A percentile compares a stretch with the other conserved stretches of the same genome.
These are phyloP conservation scores for Sinohyriopsis cumingii DNA, from an alignment of 2,888 invertebrate species.

Conservation along the genomic window DNA sequence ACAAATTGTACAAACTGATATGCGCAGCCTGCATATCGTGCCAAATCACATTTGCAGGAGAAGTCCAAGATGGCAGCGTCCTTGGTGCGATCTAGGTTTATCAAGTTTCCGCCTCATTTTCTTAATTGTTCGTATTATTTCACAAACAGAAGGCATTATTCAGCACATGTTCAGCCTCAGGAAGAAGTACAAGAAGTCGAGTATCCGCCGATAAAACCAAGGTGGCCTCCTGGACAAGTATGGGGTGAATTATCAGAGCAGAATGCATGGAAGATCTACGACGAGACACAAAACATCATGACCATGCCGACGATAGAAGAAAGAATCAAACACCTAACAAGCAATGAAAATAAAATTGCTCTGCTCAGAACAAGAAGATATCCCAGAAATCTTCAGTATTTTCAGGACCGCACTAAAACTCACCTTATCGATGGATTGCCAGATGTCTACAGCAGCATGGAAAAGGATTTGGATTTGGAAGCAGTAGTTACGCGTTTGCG, in stretches of 20 bases:
- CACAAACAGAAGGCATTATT: slow-evolving; percentile 2
- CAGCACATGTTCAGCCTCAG: not conserved
- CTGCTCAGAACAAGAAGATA: not conserved
- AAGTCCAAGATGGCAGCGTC: slow-evolving; percentile 16
- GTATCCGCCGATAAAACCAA: slow-evolving; percentile 65
- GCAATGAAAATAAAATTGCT: slow-evolving; percentile 5
- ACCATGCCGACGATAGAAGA: slow-evolving; percentile 36
- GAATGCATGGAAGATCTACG: slow-evolving; percentile 61
- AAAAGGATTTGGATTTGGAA: no score
- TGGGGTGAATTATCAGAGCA: slow-evolving; percentile 59
- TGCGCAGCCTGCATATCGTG: no score
- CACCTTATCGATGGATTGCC: slow-evolving; percentile 81
- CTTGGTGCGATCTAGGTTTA: slow-evolving; percentile 5
- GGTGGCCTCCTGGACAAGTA: slow-evolving; percentile 53
- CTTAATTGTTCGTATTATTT: no score
- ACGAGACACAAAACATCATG: slow-evolving; percentile 35
- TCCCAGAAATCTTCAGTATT: slow-evolving; percentile 71
- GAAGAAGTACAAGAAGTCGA: slow-evolving; percentile 30
- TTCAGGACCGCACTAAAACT: slow-evolving; percentile 86
- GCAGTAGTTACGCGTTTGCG: no score
- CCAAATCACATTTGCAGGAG: no score
- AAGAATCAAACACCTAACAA: slow-evolving; percentile 48
- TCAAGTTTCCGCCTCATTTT: no score
- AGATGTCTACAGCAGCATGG: slow-evolving; percentile 74
- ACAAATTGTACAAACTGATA: no score